Base-by-base conservation (phyloP, 92 coral and sea anemone genomes). In the Ricordea florida region DNA sequence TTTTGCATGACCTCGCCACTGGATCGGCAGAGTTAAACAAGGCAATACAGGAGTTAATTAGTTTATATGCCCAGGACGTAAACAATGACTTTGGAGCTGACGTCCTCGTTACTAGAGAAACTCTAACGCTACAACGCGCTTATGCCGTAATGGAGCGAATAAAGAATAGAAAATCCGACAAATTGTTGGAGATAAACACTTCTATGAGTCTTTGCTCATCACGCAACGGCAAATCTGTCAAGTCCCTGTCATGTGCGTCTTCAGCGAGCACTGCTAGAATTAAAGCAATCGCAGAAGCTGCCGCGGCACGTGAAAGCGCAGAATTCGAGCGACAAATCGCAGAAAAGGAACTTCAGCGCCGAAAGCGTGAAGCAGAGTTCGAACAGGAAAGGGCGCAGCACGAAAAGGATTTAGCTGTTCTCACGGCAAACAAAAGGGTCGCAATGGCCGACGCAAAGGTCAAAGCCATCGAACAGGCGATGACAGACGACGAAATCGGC, bases 301-400 rank as follows among this genome's bases (percentile, higher is more conserved):
- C 90, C 44, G 85, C 86, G n/a, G 90, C 72, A 18, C 82, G 79
- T 7, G 81, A 79, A 72, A 63, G 57, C 57, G 79, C 87, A 0
- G 78, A 85, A 66, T 85, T 7, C 56, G 77, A 85, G 36, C 34
- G 57, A 47, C 33, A 27, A 6, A 49, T 65, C 10, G 78, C 91
- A 18, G 82, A 72, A 26, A 79, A 56, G 63, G 86, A 85, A 43
- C 81, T 62, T 61, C 52, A 72, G 53, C 76, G 78, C 49, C 79
- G 49, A 51, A 24, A 55, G 58, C 72, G 86, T 52, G 90, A 85
- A 15, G 76, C 69, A 13, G 82, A 85, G 62, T 33, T 43, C n/a
- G 45, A 40, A 40, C 10, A 40, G n/a, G n/a, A n/a, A 44, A 64
- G 69, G 10, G 84, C 84, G n/a, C 6, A 28, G 33, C 77, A 59